Base-by-base conservation (phyloP, 2,888 invertebrate genomes). In the Aporophyla nigra region DNA sequence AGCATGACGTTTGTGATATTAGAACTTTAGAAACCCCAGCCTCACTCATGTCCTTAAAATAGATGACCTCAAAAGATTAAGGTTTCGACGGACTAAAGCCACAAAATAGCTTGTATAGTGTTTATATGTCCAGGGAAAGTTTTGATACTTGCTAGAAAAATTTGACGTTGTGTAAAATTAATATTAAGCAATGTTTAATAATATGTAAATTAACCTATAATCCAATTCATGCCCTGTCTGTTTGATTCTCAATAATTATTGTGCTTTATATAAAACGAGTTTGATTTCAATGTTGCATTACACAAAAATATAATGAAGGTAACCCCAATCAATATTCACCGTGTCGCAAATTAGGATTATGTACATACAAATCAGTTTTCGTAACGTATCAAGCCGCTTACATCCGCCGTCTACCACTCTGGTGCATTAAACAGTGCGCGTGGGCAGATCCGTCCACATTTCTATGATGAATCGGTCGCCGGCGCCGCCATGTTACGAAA, bases 391-490 rank as follows among this genome's bases (percentile, higher is more conserved):
- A 88, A 85, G 68, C 81, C 66, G 74, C 74, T 79, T 80, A 86
- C 90, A 91, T 91, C 92, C 90, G 90, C 83, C 73, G 85, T 87
- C 87, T 86, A 63, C 84, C 82, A 79, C 82, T 84, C 83, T 86
- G 87, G 91, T 92, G 92, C 92, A 93, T 95, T 93, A 93, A 93
- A 94, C 90, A 90, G 83, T 69, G 84, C 84, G 95, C 95, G 96
- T 96, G 95, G 96, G 96, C 92, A 81, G 94, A 91, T 92, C 93
- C 95, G 96, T 95, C 95, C 94, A 95, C 96, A 95, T 95, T 95
- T 94, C 94, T 94, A 96, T 96, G 96, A 96, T 96, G 95, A 93
- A 96, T 96, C 94, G 96, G 92, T 92, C 92, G 88, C 91, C 90
- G 92, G 92, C 92, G 92, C 92, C 91, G 90, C 90, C 88, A 89